Evolutionary conservation across 2,797 vertebrate species (phyloP).

Genomic region (Clarias fuscus): DNA sequence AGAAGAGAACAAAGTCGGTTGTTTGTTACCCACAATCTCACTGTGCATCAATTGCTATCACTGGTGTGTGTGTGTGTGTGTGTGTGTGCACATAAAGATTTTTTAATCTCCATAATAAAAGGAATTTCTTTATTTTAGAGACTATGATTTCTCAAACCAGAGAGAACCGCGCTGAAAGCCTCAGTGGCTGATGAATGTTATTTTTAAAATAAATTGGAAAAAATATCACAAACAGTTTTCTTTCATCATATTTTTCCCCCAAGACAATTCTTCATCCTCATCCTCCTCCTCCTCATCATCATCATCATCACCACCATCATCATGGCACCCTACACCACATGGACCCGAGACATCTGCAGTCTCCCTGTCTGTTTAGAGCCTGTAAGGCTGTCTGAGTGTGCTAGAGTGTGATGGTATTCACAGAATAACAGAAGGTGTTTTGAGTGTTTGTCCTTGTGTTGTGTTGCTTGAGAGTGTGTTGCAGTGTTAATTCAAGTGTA

Average conservation of each 20-base stretch:
- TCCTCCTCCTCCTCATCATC: conserved; percentile 41
- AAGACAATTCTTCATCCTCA: background rate
- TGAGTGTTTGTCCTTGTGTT: too few species aligned
- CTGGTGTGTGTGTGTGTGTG: background rate
- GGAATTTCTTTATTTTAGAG: background rate
- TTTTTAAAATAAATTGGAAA: background rate
- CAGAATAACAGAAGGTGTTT: too few species aligned
- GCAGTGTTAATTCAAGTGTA: too few species aligned
- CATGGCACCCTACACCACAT: conserved; percentile 55
- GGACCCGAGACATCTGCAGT: conserved; percentile 57
- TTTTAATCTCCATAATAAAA: too few species aligned
- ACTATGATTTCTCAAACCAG: background rate
- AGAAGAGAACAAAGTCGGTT: conserved; percentile 33
- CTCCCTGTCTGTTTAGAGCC: background rate
- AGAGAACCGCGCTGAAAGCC: background rate
- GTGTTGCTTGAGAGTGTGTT: too few species aligned
- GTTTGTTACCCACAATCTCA: conserved; percentile 34
- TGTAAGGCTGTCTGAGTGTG: background rate
- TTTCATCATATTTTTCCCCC: background rate
- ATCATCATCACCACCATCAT: conserved; percentile 28
- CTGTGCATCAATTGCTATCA: background rate
- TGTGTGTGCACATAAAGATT: background rate
- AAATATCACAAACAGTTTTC: background rate
- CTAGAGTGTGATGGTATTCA: too few species aligned
- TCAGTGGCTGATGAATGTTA: background rate